Conservation (phyloP, 2,888 invertebrate species). For the Arrhopalites spinosus region DNA sequence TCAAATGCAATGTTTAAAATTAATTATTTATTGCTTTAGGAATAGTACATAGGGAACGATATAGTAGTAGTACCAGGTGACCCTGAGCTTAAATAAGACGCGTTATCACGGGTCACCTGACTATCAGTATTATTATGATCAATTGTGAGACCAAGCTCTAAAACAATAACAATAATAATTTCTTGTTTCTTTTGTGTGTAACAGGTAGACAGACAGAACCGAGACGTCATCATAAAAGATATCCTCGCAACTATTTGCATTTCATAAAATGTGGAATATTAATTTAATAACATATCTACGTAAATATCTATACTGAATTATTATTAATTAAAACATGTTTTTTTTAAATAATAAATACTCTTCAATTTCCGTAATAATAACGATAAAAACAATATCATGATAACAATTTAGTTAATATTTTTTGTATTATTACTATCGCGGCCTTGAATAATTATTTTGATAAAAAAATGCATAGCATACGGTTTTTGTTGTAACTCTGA, state of each 20-base stretch:
- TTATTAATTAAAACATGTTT: too few species aligned
- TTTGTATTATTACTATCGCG: too few species aligned
- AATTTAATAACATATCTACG: not conserved
- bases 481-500: too few species aligned
- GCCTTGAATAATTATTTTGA: too few species aligned
- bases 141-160: not conserved
- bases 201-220: not conserved
- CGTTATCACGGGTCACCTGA: too few species aligned
- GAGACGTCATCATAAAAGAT: constrained; percentile 4
- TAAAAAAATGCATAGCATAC: too few species aligned
- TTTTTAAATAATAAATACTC: too few species aligned
- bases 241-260: not conserved
- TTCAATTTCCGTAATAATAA: too few species aligned
- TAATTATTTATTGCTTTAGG: not conserved
- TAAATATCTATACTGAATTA: not conserved
- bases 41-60: not conserved
- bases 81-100: too few species aligned
- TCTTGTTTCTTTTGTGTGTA: not conserved
- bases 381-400: too few species aligned
- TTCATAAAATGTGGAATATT: not conserved
- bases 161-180: not conserved
- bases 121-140: not conserved
- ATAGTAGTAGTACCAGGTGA: too few species aligned
- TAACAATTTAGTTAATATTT: too few species aligned
- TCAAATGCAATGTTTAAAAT: not conserved